phyloP scores from a whole-genome alignment of 2,113 vertebrate genomes.

The Eptesicus fuscus region DNA sequence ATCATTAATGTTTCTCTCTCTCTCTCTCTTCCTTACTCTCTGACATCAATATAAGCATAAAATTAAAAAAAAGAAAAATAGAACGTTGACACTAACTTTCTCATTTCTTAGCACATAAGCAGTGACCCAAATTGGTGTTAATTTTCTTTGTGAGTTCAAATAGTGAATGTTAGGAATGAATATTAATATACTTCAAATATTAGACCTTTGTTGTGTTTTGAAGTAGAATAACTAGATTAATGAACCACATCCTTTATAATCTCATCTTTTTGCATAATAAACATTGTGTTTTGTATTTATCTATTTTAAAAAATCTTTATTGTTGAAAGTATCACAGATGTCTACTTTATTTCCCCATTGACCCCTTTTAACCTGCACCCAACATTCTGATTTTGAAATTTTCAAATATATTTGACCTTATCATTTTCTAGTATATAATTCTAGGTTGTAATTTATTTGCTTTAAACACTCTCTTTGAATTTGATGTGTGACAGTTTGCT shows the following conservation, averaged over 20 bases:
- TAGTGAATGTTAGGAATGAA: not conserved
- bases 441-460: not conserved
- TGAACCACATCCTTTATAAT: not conserved
- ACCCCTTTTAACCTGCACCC: too few species aligned
- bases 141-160: not conserved
- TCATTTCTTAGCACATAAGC: not conserved
- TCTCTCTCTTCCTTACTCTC: too few species aligned
- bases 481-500: not conserved
- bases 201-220: not conserved
- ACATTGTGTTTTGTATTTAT: not conserved
- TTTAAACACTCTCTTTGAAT: not conserved
- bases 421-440: not conserved
- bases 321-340: too few species aligned
- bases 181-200: not conserved
- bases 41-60: too few species aligned
- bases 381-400: not conserved
- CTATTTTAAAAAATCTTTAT: too few species aligned
- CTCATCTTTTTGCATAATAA: not conserved
- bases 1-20: too few species aligned
- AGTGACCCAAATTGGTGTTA: not conserved
- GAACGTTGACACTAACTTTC: not conserved
- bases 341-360: too few species aligned
- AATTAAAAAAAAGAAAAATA: not conserved
- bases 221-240: not conserved
- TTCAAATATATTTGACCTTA: not conserved